phyloP scores from a whole-genome alignment of 2,888 invertebrate genomes.

The Harpalus rubripes region DNA sequence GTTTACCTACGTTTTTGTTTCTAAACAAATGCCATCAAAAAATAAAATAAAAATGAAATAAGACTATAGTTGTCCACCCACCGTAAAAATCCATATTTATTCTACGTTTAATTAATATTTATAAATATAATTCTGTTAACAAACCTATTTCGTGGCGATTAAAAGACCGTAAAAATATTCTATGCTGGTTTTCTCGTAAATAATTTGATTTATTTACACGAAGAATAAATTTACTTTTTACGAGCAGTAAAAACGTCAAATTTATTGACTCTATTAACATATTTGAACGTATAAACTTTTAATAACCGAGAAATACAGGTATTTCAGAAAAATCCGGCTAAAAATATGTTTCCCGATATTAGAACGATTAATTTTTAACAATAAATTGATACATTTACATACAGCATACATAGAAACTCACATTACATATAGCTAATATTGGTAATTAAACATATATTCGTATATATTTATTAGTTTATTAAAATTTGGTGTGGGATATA shows the following conservation, averaged over 20 bases:
- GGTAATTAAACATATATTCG: neutral
- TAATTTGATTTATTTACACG: slow-evolving; percentile 53
- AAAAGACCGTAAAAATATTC: slow-evolving; percentile 41
- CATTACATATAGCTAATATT: neutral
- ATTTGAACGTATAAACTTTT: slow-evolving; percentile 51
- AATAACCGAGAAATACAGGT: slow-evolving; percentile 41
- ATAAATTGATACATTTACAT: slow-evolving; percentile 33
- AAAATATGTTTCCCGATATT: slow-evolving; percentile 38
- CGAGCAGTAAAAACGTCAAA: slow-evolving; percentile 47
- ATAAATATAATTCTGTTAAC: slow-evolving; percentile 49
- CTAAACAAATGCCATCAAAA: slow-evolving; percentile 9
- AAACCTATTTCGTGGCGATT: slow-evolving; percentile 47
- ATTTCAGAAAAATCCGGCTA: slow-evolving; percentile 12
- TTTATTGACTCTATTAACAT: slow-evolving; percentile 55
- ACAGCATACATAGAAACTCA: neutral
- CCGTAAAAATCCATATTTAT: slow-evolving; percentile 28
- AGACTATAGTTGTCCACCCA: slow-evolving; percentile 15
- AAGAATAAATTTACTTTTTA: slow-evolving; percentile 53
- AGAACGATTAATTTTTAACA: slow-evolving; percentile 16
- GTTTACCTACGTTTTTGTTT: neutral
- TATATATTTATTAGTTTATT: too few relatives aligned
- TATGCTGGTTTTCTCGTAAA: slow-evolving; percentile 48
- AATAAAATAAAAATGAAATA: slow-evolving; percentile 21
- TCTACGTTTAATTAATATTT: slow-evolving; percentile 44
- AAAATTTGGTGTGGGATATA: too few relatives aligned